Evolutionary conservation across 30 jellyfish, hydroid and myxozoan genomes (phyloP), one percentile per base, ranked within the genome.

Genomic region (Sanderia malayensis): DNA sequence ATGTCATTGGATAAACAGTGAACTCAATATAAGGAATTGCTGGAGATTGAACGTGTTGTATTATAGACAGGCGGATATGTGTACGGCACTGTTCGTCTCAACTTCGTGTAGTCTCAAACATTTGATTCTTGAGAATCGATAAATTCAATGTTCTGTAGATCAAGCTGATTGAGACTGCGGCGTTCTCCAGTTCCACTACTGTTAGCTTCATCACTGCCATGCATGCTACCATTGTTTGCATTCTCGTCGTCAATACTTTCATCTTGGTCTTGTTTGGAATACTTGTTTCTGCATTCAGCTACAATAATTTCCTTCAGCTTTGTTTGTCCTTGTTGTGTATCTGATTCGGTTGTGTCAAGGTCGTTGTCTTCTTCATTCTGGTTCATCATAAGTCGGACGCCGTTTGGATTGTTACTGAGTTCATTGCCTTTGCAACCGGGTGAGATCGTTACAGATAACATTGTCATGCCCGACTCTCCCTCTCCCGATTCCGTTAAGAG

Each of bases 61-160:
- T n/a, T n/a, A n/a, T n/a, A n/a, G n/a, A n/a, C n/a, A n/a, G n/a
- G n/a, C n/a, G n/a, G n/a, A n/a, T n/a, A n/a, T n/a, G n/a, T n/a
- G n/a, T n/a, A n/a, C n/a, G n/a, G n/a, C n/a, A n/a, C n/a, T n/a
- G n/a, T n/a, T n/a, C n/a, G n/a, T n/a, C n/a, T n/a, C n/a, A n/a
- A n/a, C n/a, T n/a, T n/a, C n/a, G 52, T 37, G 52, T 37, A 37
- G 52, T 37, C 52, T 4, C 52, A 69, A 11, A 69, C 81, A 46
- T 58, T 24, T 4, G 81, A 69, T n/a, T 69, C 81, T 46, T 69
- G 81, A 10, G 81, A 44, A 15, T 69, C 68, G 19, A 44, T 45
- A 30, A 69, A 30, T n/a, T 49, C 26, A 0, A 41, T 24, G 25
- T 52, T 46, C 13, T 46, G 67, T 31, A 49, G 22, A 31, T 69